Base-by-base conservation (phyloP, 1,140 invertebrate genomes). In the Drosophila orena region DNA sequence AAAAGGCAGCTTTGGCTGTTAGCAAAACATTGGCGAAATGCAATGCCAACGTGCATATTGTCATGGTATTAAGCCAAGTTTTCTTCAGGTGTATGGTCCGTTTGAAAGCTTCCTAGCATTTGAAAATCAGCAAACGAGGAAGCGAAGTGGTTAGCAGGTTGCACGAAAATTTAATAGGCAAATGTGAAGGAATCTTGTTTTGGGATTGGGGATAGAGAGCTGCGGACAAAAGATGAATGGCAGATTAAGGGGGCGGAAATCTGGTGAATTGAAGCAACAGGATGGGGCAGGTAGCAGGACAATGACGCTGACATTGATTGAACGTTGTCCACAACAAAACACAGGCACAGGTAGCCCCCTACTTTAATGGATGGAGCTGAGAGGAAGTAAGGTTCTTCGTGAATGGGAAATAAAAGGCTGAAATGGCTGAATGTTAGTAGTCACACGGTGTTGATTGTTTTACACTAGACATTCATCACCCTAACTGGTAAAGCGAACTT, bases 221-320 rank as follows among this genome's bases (percentile, higher is more conserved):
- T 11, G 11, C 17, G 17, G n/a, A 44, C 22, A 49, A 55, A 37
- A 54, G 54, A 35, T 62, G 37, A 40, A n/a, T 34, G 49, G 8
- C 22, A 52, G 46, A 34, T 46, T 49, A n/a, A 20, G 43, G 24
- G 34, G 62, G 38, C 53, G 66, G 52, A 37, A 71, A 52, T 68
- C 59, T 34, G 30, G 60, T 65, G 38, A 68, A 57, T 37, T 34
- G 64, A 38, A 62, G 73, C 58, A 64, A 69, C 64, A 74, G 73
- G 73, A 86, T 53, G 43, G 65, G 52, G 55, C 54, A 60, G 64
- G 71, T 53, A 54, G 79, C 43, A 62, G 65, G 76, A 79, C 83
- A 83, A 73, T 64, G 56, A 66, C 61, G 71, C 72, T 89, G 83
- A 89, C 83, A 88, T 79, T 88, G 83, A 88, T 88, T 77, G 83